A percentile compares a stretch with the other conserved stretches of the same genome.
These are phyloP conservation scores for Hydractinia echinata DNA, from an alignment of 30 jellyfish, hydroid and myxozoan species.

Conservation along the genomic window DNA sequence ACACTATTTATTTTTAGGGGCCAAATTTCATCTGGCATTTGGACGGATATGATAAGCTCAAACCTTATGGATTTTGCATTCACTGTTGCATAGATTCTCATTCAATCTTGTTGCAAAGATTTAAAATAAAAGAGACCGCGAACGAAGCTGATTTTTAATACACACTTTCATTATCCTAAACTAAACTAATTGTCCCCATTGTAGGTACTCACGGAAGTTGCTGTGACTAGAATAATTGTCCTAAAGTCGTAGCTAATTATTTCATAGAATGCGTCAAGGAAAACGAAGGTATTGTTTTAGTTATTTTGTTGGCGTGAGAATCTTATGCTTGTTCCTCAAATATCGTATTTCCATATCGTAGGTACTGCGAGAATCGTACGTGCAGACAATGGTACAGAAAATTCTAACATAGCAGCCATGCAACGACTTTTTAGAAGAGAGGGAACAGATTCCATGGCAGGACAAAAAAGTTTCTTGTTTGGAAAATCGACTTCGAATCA, in stretches of 20 bases:
- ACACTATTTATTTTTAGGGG: too few relatives aligned
- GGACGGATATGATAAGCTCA: too few relatives aligned
- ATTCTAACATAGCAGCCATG: conserved; percentile 9
- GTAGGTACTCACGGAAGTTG: background rate
- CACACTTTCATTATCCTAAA: too few relatives aligned
- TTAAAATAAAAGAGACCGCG: too few relatives aligned
- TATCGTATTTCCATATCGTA: background rate
- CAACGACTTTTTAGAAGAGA: conserved; percentile 10
- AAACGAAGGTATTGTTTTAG: conserved; percentile 1
- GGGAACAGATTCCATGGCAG: conserved; percentile 9
- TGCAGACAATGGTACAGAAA: background rate
- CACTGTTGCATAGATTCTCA: too few relatives aligned
- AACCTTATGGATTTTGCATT: too few relatives aligned
- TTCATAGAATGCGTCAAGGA: background rate
- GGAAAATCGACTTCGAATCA: conserved; percentile 12
- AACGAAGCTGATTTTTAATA: too few relatives aligned
- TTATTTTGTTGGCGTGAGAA: background rate
- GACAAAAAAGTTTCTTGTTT: conserved; percentile 8
- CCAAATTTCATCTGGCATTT: too few relatives aligned
- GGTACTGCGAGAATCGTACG: conserved; percentile 15
- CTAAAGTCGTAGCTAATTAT: conserved; percentile 6
- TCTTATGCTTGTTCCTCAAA: background rate
- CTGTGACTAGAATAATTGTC: conserved; percentile 15
- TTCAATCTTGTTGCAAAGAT: too few relatives aligned
- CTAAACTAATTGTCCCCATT: too few relatives aligned